Conservation (phyloP, 2,888 invertebrate genomes). For the Agrotis exclamationis region DNA sequence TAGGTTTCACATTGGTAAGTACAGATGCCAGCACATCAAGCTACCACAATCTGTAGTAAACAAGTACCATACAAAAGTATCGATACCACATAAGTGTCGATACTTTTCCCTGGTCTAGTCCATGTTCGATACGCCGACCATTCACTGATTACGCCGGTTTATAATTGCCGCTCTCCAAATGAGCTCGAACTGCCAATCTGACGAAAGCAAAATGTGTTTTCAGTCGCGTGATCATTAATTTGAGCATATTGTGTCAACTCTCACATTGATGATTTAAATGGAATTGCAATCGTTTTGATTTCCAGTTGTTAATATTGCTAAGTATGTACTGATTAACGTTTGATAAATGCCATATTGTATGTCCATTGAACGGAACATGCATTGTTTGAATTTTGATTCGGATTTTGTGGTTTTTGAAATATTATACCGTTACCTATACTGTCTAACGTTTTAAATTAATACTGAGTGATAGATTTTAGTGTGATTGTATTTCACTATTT, state of each 20-base stretch:
- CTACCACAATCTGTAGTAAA: too few species aligned
- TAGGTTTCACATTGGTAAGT: too few species aligned
- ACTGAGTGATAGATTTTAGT: too few species aligned
- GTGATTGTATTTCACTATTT: too few species aligned
- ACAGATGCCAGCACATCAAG: too few species aligned
- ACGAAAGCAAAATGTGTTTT: slow-evolving; percentile 86
- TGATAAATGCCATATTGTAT: slow-evolving; percentile 36
- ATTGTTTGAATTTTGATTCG: slow-evolving; percentile 16
- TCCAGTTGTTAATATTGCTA: slow-evolving; percentile 59
- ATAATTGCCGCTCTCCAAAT: slow-evolving; percentile 89
- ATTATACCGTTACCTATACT: background rate
- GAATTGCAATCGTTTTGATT: slow-evolving; percentile 68
- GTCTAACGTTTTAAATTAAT: too few species aligned
- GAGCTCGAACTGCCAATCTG: slow-evolving; percentile 82
- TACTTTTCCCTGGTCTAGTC: slow-evolving; percentile 50
- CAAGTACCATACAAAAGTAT: background rate
- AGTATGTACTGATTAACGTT: slow-evolving; percentile 58
- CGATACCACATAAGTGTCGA: slow-evolving; percentile 23
- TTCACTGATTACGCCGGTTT: slow-evolving; percentile 85
- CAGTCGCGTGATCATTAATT: slow-evolving; percentile 88
- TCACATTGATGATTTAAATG: slow-evolving; percentile 82
- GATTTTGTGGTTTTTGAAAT: slow-evolving; percentile 17
- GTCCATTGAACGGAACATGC: background rate
- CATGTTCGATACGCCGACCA: slow-evolving; percentile 72
- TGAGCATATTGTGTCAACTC: slow-evolving; percentile 86